These are phyloP conservation scores for Ophioderma brevispina DNA, from an alignment of 35 echinoderm and acorn worm genomes.

Conservation along the genomic window DNA sequence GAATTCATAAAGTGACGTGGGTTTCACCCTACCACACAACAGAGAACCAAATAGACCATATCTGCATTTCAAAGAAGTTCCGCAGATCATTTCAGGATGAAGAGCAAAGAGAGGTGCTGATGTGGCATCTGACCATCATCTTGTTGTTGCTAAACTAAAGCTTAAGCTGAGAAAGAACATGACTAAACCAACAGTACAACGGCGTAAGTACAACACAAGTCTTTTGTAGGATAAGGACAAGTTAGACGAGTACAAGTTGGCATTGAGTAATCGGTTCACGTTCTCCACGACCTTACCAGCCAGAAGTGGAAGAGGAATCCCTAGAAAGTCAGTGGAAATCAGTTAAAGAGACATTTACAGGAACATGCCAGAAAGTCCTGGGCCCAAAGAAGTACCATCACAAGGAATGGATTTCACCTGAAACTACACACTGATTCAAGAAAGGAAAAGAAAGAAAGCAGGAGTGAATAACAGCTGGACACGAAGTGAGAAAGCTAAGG, in stretches of 20 bases:
- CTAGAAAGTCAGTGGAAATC: background rate
- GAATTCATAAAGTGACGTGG: conserved; percentile 31
- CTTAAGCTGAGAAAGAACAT: conserved; percentile 26
- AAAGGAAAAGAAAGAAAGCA: conserved; percentile 19
- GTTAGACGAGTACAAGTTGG: background rate
- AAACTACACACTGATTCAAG: background rate
- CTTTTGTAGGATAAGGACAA: background rate
- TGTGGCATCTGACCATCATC: conserved; percentile 25
- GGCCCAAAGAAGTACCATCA: conserved; percentile 1
- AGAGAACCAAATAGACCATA: conserved; percentile 44
- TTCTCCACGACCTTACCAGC: background rate
- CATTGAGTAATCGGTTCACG: background rate
- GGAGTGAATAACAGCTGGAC: background rate
- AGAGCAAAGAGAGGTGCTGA: conserved; percentile 32
- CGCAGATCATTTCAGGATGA: conserved; percentile 1
- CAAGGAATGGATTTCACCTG: conserved; percentile 16
- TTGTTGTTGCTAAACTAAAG: conserved; percentile 14
- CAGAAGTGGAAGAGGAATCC: background rate
- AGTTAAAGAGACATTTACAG: background rate
- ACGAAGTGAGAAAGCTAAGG: background rate
- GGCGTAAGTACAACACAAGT: no score
- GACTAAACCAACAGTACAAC: no score
- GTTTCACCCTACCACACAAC: background rate
- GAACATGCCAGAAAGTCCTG: background rate
- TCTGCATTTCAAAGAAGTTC: conserved; percentile 18